phyloP scores from a whole-genome alignment of 2,113 vertebrate species.

The Polypterus senegalus region DNA sequence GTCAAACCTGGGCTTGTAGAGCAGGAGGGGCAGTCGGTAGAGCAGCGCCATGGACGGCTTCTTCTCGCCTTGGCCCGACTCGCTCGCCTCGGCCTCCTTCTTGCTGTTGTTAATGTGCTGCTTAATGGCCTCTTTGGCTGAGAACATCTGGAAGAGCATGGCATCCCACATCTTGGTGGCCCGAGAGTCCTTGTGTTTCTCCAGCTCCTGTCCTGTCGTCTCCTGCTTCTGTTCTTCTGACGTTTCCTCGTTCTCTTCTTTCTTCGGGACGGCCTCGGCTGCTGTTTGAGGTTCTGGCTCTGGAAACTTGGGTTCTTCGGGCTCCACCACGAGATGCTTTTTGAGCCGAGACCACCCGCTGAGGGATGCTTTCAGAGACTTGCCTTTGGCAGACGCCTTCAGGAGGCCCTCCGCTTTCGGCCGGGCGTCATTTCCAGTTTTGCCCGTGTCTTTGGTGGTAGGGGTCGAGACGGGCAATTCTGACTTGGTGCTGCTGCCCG shows the following conservation, averaged over 20 bases:
- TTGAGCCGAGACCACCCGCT: constrained; percentile 75
- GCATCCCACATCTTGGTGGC: constrained; percentile 83
- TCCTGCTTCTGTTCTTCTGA: constrained; percentile 26
- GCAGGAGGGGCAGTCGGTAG: constrained; percentile 61
- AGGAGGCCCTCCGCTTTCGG: constrained; percentile 24
- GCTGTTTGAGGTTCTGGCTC: constrained; percentile 10
- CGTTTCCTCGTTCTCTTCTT: constrained; percentile 9
- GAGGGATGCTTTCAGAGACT: constrained; percentile 38
- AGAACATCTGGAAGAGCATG: constrained; percentile 71
- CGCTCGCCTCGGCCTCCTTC: constrained; percentile 30
- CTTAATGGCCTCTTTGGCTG: constrained; percentile 48
- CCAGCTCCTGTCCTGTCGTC: constrained; percentile 23
- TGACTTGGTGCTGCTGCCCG: no score
- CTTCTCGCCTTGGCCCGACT: constrained; percentile 22
- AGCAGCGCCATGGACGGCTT: not conserved
- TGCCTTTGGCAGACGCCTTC: constrained; percentile 29
- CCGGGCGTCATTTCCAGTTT: no score
- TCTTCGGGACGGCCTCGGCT: constrained; percentile 17
- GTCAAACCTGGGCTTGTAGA: constrained; percentile 76
- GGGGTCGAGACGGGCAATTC: no score
- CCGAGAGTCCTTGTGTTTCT: constrained; percentile 35
- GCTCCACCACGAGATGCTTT: constrained; percentile 71
- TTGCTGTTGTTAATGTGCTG: constrained; percentile 38
- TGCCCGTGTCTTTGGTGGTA: no score
- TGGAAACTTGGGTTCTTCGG: constrained; percentile 41